phyloP scores from a whole-genome alignment of 2,888 invertebrate species.

The Nesidiocoris tenuis region DNA sequence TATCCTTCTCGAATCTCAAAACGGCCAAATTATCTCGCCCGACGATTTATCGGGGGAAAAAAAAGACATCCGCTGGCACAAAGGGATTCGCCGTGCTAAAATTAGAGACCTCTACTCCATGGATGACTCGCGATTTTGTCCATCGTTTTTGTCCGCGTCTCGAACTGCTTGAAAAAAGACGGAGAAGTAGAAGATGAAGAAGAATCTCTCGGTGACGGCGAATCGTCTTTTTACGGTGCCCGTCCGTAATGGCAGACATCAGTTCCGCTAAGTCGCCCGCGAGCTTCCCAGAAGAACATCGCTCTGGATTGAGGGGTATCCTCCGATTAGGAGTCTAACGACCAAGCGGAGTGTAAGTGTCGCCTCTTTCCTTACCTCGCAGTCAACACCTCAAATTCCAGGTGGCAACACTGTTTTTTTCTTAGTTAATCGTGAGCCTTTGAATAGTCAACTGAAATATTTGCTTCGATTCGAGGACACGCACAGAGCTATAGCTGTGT shows the following conservation, averaged over 20 bases:
- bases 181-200: neutral
- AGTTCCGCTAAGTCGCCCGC: neutral
- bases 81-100: neutral
- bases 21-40: neutral
- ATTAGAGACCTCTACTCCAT: neutral
- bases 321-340: neutral
- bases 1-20: no score
- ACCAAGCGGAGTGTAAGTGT: neutral
- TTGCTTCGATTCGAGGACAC: no score
- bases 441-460: no score
- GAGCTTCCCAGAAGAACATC: neutral
- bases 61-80: neutral
- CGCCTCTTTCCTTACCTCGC: neutral
- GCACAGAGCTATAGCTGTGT: no score
- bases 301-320: neutral
- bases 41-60: neutral
- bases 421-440: no score
- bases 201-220: neutral
- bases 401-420: no score
- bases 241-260: neutral
- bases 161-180: neutral
- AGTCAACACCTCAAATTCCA: no score
- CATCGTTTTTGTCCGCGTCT: neutral
- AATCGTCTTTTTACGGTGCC: neutral
- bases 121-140: neutral